Conservation (phyloP, 2,888 invertebrate genomes). For the Maniola hyperantus region DNA sequence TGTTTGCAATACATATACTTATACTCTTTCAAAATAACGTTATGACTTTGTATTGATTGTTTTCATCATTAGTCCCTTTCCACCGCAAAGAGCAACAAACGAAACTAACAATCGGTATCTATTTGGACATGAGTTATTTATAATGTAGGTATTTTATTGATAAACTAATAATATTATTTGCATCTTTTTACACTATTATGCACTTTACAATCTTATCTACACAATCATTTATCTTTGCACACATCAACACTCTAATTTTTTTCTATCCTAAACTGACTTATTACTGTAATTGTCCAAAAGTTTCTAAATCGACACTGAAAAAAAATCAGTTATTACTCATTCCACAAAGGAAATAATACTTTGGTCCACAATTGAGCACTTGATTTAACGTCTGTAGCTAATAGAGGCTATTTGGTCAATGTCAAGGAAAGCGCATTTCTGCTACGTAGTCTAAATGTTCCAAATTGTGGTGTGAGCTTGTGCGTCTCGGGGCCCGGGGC, state of each 20-base stretch:
- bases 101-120: no score
- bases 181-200: slow-evolving; percentile 6
- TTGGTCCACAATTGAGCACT: slow-evolving; percentile 81
- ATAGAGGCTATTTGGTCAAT: slow-evolving; percentile 52
- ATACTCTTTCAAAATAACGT: no score
- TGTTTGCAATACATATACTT: slow-evolving; percentile 1
- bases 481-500: slow-evolving; percentile 78
- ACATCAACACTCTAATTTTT: neutral
- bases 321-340: slow-evolving; percentile 34
- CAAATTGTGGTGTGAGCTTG: slow-evolving; percentile 85
- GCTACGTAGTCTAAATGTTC: slow-evolving; percentile 84
- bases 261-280: slow-evolving; percentile 30
- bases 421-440: slow-evolving; percentile 85
- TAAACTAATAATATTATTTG: neutral
- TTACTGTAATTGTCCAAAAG: slow-evolving; percentile 26
- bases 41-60: neutral
- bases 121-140: neutral
- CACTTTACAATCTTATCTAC: slow-evolving; percentile 12
- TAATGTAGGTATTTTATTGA: neutral
- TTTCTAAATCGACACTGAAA: slow-evolving; percentile 30
- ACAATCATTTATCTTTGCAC: neutral
- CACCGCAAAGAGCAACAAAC: no score
- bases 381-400: slow-evolving; percentile 50
- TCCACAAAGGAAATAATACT: slow-evolving; percentile 60
- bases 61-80: no score